Conservation (phyloP, 1,140 invertebrate species). For the Trichonephila inaurata region DNA sequence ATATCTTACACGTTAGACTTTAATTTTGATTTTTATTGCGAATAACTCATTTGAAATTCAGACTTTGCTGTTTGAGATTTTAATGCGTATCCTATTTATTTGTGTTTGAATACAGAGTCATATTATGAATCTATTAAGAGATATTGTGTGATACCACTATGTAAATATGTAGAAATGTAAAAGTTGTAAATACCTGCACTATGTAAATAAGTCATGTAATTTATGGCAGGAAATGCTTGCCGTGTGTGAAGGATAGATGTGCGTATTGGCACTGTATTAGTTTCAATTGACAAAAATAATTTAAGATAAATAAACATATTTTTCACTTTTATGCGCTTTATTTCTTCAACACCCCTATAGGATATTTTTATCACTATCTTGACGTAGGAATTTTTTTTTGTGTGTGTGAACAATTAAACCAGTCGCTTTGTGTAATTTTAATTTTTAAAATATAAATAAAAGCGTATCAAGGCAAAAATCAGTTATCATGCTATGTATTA, state of each 20-base stretch:
- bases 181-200: conserved; percentile 65
- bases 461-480: too few relatives aligned
- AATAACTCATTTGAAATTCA: conserved; percentile 6
- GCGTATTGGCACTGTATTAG: conserved; percentile 31
- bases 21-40: not conserved
- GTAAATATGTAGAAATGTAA: conserved; percentile 67
- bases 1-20: not conserved
- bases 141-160: conserved; percentile 62
- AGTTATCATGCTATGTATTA: too few relatives aligned
- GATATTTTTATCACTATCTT: not conserved
- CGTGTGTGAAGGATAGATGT: conserved; percentile 39
- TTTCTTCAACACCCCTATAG: not conserved
- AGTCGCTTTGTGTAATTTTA: too few relatives aligned
- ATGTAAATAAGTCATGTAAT: conserved; percentile 70
- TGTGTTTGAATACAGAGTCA: conserved; percentile 56
- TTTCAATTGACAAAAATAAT: conserved; percentile 52
- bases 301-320: conserved; percentile 69
- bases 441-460: too few relatives aligned
- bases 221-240: conserved; percentile 56
- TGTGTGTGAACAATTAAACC: too few relatives aligned
- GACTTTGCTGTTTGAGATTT: conserved; percentile 32
- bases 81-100: conserved; percentile 62
- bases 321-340: conserved; percentile 9
- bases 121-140: conserved; percentile 42
- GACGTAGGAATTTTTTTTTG: not conserved